Percentiles rank a stretch among this genome's conserved stretches.
Evolutionary conservation across 2,113 vertebrate species (phyloP).

Genomic region (Anser brachyrhynchus): DNA sequence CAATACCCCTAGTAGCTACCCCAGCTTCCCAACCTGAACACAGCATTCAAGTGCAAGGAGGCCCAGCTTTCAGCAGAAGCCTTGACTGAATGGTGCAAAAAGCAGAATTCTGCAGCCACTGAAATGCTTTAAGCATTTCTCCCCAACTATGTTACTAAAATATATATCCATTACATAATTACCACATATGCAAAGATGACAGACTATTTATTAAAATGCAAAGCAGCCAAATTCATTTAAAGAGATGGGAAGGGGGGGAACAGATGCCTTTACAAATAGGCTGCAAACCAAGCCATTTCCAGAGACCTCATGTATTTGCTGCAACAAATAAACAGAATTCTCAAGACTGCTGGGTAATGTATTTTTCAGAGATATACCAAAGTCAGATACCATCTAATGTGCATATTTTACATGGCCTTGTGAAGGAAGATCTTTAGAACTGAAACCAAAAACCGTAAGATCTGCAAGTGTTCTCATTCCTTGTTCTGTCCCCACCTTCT

Average conservation of each 20-base stretch:
- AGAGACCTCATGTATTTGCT: not conserved
- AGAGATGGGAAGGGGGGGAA: not conserved
- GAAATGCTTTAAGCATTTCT: not conserved
- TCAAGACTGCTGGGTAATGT: not conserved
- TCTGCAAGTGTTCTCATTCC: rapidly evolving
- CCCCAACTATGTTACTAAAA: not conserved
- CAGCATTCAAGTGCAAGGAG: not conserved
- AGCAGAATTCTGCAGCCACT: rapidly evolving
- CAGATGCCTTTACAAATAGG: not conserved
- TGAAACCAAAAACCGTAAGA: not conserved
- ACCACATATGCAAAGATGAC: not conserved
- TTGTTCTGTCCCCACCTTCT: not conserved
- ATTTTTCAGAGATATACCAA: not conserved
- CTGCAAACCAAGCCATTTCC: not conserved
- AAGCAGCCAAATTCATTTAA: not conserved
- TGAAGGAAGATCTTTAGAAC: not conserved
- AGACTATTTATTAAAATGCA: not conserved
- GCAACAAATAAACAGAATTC: not conserved
- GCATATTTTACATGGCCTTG: not conserved
- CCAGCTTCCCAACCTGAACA: not conserved
- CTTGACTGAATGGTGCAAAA: not conserved
- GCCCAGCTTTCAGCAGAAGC: not conserved
- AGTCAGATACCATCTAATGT: not conserved
- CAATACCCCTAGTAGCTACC: rapidly evolving
- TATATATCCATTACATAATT: not conserved